Evolutionary conservation across 2,113 vertebrate species (phyloP).

Genomic region (Tragelaphus scriptus): DNA sequence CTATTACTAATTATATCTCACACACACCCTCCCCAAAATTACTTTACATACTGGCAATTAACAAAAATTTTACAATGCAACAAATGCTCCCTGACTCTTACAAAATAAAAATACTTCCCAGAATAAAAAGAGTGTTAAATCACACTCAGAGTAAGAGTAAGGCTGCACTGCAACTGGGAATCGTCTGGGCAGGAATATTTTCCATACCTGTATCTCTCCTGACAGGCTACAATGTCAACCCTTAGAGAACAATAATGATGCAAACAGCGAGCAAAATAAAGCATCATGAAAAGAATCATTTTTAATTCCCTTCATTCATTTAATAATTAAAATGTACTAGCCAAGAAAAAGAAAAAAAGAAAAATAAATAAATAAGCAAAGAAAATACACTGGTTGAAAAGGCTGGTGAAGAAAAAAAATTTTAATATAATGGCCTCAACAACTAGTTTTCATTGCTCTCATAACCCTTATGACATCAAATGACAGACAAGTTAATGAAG

Average conservation of each 20-base stretch:
- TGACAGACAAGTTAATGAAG: neutral
- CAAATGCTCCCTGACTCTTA: neutral
- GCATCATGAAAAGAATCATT: neutral
- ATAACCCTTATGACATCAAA: neutral
- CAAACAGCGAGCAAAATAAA: neutral
- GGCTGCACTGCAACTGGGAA: neutral
- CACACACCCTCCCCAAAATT: neutral
- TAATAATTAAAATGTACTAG: neutral
- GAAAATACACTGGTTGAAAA: neutral
- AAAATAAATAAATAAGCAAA: neutral
- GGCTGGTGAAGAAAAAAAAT: neutral
- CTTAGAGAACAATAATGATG: neutral
- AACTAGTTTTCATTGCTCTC: neutral
- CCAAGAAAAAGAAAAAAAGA: neutral
- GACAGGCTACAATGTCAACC: neutral
- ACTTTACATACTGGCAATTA: neutral
- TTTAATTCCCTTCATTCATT: neutral
- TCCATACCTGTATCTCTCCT: neutral
- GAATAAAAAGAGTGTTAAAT: neutral
- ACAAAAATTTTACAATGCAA: neutral
- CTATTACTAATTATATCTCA: neutral
- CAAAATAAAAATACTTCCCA: conserved; percentile 3
- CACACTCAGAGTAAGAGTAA: neutral
- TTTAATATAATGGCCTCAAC: neutral
- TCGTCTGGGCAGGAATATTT: neutral